Base-by-base conservation (phyloP, 2,888 invertebrate species). In the Meiosimyza platycephala region DNA sequence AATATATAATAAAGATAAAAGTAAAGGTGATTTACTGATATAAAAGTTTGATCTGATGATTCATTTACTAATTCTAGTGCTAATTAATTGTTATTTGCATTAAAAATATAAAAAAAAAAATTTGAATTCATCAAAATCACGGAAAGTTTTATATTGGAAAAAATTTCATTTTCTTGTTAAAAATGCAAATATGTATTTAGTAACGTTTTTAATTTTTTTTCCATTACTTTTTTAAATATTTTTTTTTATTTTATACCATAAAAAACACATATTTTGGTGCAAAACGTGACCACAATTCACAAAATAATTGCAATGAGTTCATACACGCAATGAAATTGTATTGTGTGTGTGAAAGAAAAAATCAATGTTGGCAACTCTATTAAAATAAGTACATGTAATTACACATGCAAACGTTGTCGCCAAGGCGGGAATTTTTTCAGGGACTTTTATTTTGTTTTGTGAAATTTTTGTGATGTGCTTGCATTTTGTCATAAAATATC, bases 371-470 rank as follows among this genome's bases (percentile, higher is more conserved):
- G 48, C 57, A 68, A 57, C 68, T n/a, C 16, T 68, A 47, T 54
- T 52, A 62, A 63, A 70, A 63, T 40, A 40, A 40, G 40, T 40
- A 60, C 40, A 60, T 33, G 63, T 71, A 71, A 71, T 71, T 71
- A 71, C 51, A 54, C 71, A 71, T 71, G 63, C 71, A 68, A 33
- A 16, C 51, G 28, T 40, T 59, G 66, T 68, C 22, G n/a, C 40
- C 63, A 40, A 59, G 60, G 62, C 28, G 67, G 68, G 18, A 57
- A 4, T 57, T 48, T 47, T 33, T 40, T 12, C 48, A 48, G 16
- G 64, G 64, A 18, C 18, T 64, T 64, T 22, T 47, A 7, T 48
- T 63, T 9, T 63, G 63, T 63, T n/a, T 22, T 47, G 50, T 18
- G n/a, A n/a, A 63, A 12, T n/a, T 28, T 15, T 9, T 28, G 22